Percentiles rank a stretch among this genome's conserved stretches.
Evolutionary conservation across 2,888 invertebrate species (phyloP).

Genomic region (Lathronympha strigana): DNA sequence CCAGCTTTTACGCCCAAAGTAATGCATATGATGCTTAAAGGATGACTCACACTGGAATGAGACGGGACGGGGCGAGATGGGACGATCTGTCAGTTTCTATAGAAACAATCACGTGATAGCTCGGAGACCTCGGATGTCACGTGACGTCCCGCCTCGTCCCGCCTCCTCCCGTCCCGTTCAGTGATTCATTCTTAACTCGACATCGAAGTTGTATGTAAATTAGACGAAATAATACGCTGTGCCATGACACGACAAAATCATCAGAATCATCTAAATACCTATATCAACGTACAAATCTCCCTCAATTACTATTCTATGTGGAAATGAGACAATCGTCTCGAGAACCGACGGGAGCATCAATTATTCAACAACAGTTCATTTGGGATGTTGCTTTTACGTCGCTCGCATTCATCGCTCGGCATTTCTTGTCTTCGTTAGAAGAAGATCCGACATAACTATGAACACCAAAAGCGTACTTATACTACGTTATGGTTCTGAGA

Average conservation of each 20-base stretch:
- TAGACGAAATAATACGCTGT: background rate
- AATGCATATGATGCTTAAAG: too few species aligned
- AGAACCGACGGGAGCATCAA: conserved; percentile 51
- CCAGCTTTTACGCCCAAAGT: too few species aligned
- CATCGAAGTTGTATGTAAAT: too few species aligned
- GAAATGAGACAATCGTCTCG: conserved; percentile 42
- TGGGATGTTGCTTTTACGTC: conserved; percentile 50
- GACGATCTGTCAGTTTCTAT: too few species aligned
- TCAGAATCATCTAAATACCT: background rate
- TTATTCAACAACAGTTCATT: conserved; percentile 58
- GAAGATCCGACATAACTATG: background rate
- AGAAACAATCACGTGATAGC: too few species aligned
- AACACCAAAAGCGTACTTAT: background rate
- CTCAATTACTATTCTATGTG: conserved; percentile 38
- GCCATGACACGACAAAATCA: background rate
- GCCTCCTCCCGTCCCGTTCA: too few species aligned
- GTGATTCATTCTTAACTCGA: too few species aligned
- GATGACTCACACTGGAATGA: too few species aligned
- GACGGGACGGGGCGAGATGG: too few species aligned
- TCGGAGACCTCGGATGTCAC: too few species aligned
- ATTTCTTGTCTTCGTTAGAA: conserved; percentile 7
- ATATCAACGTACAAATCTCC: conserved; percentile 23
- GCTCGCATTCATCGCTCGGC: conserved; percentile 46
- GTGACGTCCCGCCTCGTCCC: too few species aligned
- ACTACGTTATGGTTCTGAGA: background rate